Conservation (phyloP, 1,140 invertebrate species). For the Pristionchus pacificus region DNA sequence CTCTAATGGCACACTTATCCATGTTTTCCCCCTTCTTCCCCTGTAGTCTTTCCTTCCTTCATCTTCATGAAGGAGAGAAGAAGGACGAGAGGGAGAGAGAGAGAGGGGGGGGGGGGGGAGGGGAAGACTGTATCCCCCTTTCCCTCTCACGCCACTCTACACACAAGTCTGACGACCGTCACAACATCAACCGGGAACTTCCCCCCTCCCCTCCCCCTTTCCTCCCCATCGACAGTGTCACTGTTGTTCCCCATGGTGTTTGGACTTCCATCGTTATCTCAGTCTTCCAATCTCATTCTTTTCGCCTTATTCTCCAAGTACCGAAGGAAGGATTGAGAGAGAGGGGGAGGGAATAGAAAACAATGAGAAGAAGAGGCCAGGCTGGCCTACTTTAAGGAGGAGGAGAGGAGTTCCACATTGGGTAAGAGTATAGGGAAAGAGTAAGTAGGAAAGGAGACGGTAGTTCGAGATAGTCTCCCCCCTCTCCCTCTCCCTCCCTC, state of each 20-base stretch:
- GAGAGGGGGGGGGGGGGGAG: slow-evolving; percentile 10
- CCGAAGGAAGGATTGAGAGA: too few species aligned
- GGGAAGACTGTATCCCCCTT: slow-evolving; percentile 3
- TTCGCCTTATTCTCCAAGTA: background rate
- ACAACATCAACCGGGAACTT: too few species aligned
- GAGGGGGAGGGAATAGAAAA: too few species aligned
- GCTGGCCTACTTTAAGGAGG: background rate
- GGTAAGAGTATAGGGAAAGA: background rate
- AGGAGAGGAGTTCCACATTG: background rate
- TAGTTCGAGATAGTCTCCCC: background rate
- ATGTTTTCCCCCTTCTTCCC: background rate
- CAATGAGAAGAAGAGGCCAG: background rate
- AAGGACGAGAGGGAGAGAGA: slow-evolving; percentile 15
- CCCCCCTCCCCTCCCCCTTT: background rate
- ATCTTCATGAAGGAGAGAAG: slow-evolving; percentile 4
- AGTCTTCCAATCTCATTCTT: background rate
- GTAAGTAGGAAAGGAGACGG: background rate
- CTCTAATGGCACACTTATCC: background rate
- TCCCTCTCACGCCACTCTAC: background rate
- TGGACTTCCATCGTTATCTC: slow-evolving; percentile 2
- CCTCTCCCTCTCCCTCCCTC: too few species aligned
- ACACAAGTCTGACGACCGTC: background rate
- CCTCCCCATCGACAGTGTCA: background rate
- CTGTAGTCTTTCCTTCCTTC: slow-evolving; percentile 6
- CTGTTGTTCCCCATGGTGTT: background rate